phyloP scores from a whole-genome alignment of 2,888 invertebrate species.

The Stenurella melanura region DNA sequence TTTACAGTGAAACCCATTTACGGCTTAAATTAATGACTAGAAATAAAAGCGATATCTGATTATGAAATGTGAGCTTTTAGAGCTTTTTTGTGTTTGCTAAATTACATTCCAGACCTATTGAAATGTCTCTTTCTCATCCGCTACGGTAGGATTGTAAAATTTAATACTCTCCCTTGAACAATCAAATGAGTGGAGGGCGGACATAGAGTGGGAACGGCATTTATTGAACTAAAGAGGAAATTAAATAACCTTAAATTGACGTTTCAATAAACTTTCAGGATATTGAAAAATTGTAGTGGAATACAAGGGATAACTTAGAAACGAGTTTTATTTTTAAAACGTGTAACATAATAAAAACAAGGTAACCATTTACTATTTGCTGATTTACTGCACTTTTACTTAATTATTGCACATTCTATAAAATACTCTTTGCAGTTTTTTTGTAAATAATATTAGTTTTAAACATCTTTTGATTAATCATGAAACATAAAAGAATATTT shows the following conservation, averaged over 20 bases:
- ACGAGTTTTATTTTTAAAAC: too few species aligned
- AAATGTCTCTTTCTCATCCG: background rate
- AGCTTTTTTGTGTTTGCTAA: background rate
- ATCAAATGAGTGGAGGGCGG: background rate
- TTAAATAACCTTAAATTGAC: background rate
- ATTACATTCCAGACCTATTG: background rate
- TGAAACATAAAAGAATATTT: too few species aligned
- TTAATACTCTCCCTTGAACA: background rate
- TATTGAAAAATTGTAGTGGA: too few species aligned
- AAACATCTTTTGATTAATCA: too few species aligned
- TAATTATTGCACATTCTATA: too few species aligned
- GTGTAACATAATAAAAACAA: too few species aligned
- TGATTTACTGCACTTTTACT: too few species aligned
- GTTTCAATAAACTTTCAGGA: too few species aligned
- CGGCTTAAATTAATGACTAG: slow-evolving; percentile 7
- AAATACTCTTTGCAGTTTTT: too few species aligned
- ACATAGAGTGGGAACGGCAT: background rate
- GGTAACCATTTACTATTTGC: too few species aligned
- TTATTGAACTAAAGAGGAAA: background rate
- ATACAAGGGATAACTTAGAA: too few species aligned
- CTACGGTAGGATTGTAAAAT: background rate
- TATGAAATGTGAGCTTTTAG: slow-evolving; percentile 7
- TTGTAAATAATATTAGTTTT: too few species aligned
- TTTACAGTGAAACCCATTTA: background rate
- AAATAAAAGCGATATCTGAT: background rate